phyloP scores from a whole-genome alignment of 2,797 vertebrate genomes.

The Coreius guichenoti region DNA sequence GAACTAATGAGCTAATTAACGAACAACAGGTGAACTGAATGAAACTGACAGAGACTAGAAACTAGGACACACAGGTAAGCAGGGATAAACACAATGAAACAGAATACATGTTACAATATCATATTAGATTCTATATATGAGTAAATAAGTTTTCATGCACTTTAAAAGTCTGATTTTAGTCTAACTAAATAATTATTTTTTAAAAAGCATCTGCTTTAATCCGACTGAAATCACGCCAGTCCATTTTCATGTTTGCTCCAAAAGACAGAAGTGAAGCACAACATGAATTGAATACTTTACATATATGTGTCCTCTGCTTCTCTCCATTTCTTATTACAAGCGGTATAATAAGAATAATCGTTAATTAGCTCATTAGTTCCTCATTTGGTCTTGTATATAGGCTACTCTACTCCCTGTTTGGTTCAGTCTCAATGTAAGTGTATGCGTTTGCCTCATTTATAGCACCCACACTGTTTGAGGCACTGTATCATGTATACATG shows the following conservation, averaged over 20 bases:
- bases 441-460: too few relatives aligned
- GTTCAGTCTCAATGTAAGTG: too few relatives aligned
- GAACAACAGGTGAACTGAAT: not conserved
- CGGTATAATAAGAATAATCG: too few relatives aligned
- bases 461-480: too few relatives aligned
- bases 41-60: not conserved
- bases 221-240: too few relatives aligned
- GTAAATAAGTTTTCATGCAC: not conserved
- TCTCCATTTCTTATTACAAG: too few relatives aligned
- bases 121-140: not conserved
- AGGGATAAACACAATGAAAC: not conserved
- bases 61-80: not conserved
- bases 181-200: not conserved
- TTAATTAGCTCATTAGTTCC: too few relatives aligned
- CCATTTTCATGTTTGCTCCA: not conserved
- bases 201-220: not conserved
- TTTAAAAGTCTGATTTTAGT: not conserved
- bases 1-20: not conserved
- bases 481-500: not conserved
- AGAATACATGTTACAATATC: not conserved
- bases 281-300: not conserved
- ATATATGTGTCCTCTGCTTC: too few relatives aligned
- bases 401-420: too few relatives aligned
- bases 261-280: not conserved
- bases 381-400: too few relatives aligned